Evolutionary conservation across 2,797 vertebrate genomes (phyloP).

Genomic region (Poecilia picta): DNA sequence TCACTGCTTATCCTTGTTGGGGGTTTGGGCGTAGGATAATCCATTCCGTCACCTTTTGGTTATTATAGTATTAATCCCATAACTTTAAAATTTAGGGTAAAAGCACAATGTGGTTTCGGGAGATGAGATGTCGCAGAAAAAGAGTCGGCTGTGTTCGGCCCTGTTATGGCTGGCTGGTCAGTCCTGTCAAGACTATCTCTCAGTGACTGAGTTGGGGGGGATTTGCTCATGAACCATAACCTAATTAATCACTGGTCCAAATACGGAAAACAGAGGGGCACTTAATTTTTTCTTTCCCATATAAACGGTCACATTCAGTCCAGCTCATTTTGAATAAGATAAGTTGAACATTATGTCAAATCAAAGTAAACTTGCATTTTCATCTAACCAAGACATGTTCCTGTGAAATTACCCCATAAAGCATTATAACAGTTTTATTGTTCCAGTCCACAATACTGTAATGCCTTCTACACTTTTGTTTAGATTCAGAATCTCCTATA

Average conservation of each 20-base stretch:
- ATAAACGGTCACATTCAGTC: conserved; percentile 26
- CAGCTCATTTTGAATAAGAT: conserved; percentile 20
- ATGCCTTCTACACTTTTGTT: conserved; percentile 1
- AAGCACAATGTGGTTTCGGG: conserved; percentile 41
- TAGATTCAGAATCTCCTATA: conserved; percentile 28
- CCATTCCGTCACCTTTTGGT: conserved; percentile 1
- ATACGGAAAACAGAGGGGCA: conserved; percentile 29
- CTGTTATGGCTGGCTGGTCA: conserved; percentile 41
- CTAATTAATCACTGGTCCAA: conserved; percentile 62
- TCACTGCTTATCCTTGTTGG: conserved; percentile 2
- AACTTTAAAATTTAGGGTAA: conserved; percentile 1
- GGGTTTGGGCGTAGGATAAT: neutral
- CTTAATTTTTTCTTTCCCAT: conserved; percentile 35
- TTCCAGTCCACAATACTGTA: neutral
- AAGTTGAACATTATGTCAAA: conserved; percentile 3
- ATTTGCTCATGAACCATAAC: conserved; percentile 61
- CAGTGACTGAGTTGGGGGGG: conserved; percentile 33
- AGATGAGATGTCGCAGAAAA: conserved; percentile 41
- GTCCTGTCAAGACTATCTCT: conserved; percentile 37
- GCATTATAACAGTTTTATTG: neutral
- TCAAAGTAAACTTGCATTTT: conserved; percentile 7
- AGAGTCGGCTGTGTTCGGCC: conserved; percentile 51
- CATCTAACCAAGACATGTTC: conserved; percentile 6
- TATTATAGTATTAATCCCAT: conserved; percentile 8
- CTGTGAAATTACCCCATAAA: neutral